phyloP scores from a whole-genome alignment of 2,797 vertebrate genomes.

The Xenentodon cancila region DNA sequence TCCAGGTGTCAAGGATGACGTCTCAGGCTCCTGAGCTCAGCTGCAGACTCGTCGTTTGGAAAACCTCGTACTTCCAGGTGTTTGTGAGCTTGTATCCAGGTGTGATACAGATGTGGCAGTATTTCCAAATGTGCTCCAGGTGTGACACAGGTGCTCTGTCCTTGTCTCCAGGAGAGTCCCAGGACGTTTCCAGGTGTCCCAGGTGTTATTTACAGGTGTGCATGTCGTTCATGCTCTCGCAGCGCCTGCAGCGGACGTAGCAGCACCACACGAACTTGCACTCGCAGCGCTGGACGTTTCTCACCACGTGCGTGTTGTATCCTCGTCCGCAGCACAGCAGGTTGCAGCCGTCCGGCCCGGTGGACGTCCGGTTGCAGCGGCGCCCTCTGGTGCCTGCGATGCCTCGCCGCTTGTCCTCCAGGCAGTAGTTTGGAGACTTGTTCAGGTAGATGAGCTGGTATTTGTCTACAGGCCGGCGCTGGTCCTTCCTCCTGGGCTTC shows the following conservation, averaged over 20 bases:
- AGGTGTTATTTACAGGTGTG: slow-evolving; percentile 92
- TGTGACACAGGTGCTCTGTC: no score
- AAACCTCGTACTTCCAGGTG: no score
- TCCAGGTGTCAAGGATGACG: no score
- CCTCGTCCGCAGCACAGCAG: slow-evolving; percentile 96
- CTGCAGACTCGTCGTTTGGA: no score
- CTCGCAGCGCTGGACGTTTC: slow-evolving; percentile 91
- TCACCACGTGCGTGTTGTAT: slow-evolving; percentile 95
- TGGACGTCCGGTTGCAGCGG: slow-evolving; percentile 90
- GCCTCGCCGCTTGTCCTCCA: slow-evolving; percentile 87
- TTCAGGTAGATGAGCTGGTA: slow-evolving; percentile 91
- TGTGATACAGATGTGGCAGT: no score
- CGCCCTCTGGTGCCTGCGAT: slow-evolving; percentile 91
- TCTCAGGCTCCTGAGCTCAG: no score
- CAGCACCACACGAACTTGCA: slow-evolving; percentile 99
- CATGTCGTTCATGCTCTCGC: slow-evolving; percentile 95
- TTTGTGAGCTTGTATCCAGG: no score
- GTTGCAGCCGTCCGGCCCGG: slow-evolving; percentile 89
- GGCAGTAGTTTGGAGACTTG: slow-evolving; percentile 96
- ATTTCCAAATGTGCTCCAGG: no score
- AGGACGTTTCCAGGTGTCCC: no score
- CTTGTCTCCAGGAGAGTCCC: no score
- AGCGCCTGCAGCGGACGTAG: slow-evolving; percentile 92
- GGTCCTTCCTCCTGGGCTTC: slow-evolving; percentile 86
- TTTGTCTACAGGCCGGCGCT: slow-evolving; percentile 75